A percentile compares a stretch with the other conserved stretches of the same genome.
Evolutionary conservation across 1,140 invertebrate species (phyloP).

Genomic region (Protaetia brevitarsis): DNA sequence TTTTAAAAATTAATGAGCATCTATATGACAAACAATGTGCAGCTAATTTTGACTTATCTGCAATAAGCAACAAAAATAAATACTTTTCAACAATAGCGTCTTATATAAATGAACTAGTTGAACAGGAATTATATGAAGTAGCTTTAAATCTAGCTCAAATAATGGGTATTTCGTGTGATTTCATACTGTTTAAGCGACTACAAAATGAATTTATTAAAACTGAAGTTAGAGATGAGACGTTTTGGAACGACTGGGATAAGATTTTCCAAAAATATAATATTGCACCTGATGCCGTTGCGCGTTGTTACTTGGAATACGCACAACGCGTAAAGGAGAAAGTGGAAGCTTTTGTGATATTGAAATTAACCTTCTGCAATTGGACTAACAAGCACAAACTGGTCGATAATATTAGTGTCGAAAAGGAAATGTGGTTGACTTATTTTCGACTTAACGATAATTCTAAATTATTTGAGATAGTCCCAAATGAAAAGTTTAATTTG

Average conservation of each 20-base stretch:
- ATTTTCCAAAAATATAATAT: constrained; percentile 57
- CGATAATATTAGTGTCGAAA: constrained; percentile 52
- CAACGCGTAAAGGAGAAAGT: constrained; percentile 49
- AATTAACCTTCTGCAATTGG: constrained; percentile 56
- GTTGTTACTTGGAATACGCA: constrained; percentile 56
- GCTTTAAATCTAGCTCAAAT: constrained; percentile 58
- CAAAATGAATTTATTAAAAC: constrained; percentile 46
- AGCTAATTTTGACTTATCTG: constrained; percentile 46
- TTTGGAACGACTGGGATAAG: constrained; percentile 57
- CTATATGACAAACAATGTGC: constrained; percentile 45
- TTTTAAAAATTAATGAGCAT: constrained; percentile 55
- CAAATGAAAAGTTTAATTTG: constrained; percentile 14
- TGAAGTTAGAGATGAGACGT: constrained; percentile 43
- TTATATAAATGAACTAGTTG: constrained; percentile 54
- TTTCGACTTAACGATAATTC: constrained; percentile 50
- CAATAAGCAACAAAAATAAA: constrained; percentile 40
- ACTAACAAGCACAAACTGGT: constrained; percentile 50
- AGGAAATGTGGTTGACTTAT: constrained; percentile 54
- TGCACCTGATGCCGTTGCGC: constrained; percentile 51
- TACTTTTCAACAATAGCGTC: constrained; percentile 46
- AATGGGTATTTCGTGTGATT: constrained; percentile 50
- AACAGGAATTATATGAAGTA: constrained; percentile 52
- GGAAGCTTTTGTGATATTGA: constrained; percentile 55
- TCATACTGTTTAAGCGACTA: constrained; percentile 56
- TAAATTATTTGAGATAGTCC: constrained; percentile 46